Evolutionary conservation across 2,797 vertebrate genomes (phyloP), one percentile per base, ranked within the genome.

Genomic region (Hirundo rustica): DNA sequence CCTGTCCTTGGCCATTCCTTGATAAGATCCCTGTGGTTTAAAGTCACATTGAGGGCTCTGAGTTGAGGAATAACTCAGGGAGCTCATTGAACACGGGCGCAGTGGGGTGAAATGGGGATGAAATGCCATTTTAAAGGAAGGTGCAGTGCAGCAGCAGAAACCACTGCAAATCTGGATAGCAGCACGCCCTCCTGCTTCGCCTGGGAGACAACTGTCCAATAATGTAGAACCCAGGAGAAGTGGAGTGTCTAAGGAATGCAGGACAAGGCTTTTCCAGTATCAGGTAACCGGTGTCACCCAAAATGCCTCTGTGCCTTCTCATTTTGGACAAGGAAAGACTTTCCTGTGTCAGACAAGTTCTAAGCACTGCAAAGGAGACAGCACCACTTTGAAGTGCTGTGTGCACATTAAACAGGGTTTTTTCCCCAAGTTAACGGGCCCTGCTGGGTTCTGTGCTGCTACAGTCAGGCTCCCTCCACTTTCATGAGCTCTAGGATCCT

Each of bases 261-360:
- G 61, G 51, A 26, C 30, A 21, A 89, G 48, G 87, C 57, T 57
- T 47, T 64, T 55, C 44, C 53, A 70, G 0, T 11, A 20, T 6
- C 48, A 27, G 25, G 1, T n/a, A 29, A 13, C 7, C 29, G 21
- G 6, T 0, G 3, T 20, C 17, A 16, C 40, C 61, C 62, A 9
- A 32, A 54, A 44, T 14, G 5, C 19, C 62, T 81, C 74, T 25
- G 27, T 34, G 57, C 50, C 21, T 21, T 20, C 64, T 68, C 64
- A 3, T 32, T 89, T 55, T 5, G 15, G 64, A 44, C 32, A 32
- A 36, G 50, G 30, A 11, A 38, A 66, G 47, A 15, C 12, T 71
- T 85, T 2, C 11, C 10, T 25, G 2, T 25, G 29, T 15, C 51
- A 53, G 38, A 78, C 6, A 15, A 62, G 44, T 53, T 79, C 76